A percentile compares a stretch with the other conserved stretches of the same genome.
These are phyloP conservation scores for Hypothenemus hampei DNA, from an alignment of 1,140 invertebrate species.

Conservation along the genomic window DNA sequence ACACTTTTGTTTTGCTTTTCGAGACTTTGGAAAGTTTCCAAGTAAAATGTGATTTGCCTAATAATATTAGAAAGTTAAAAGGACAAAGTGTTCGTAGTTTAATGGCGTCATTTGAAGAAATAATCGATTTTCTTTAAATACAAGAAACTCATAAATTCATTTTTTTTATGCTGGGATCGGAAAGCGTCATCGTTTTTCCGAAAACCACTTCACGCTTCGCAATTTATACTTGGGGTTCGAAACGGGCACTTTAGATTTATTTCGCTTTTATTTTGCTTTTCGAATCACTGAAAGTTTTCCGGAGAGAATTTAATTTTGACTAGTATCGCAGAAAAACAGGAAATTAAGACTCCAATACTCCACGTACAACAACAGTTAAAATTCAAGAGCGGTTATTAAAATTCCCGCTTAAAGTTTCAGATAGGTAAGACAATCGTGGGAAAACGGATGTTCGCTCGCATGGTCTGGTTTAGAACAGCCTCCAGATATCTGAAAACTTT, in stretches of 20 bases:
- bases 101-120: neutral
- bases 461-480: too few species aligned
- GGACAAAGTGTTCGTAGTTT: neutral
- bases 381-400: too few species aligned
- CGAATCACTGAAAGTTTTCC: neutral
- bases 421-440: too few species aligned
- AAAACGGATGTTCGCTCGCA: too few species aligned
- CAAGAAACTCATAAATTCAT: neutral
- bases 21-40: constrained; percentile 14
- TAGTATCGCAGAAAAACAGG: too few species aligned
- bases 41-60: constrained; percentile 16
- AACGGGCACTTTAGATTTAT: neutral
- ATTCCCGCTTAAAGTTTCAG: too few species aligned
- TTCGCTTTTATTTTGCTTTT: neutral
- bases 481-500: too few species aligned
- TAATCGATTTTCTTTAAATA: neutral
- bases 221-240: neutral
- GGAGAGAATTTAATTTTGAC: neutral
- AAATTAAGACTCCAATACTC: too few species aligned
- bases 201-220: neutral
- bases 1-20: constrained; percentile 19
- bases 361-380: too few species aligned
- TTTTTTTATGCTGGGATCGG: neutral
- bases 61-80: constrained; percentile 1
- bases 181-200: neutral